These are phyloP conservation scores for Sebastes miniatus DNA, from an alignment of 2,797 vertebrate species.

Conservation along the genomic window DNA sequence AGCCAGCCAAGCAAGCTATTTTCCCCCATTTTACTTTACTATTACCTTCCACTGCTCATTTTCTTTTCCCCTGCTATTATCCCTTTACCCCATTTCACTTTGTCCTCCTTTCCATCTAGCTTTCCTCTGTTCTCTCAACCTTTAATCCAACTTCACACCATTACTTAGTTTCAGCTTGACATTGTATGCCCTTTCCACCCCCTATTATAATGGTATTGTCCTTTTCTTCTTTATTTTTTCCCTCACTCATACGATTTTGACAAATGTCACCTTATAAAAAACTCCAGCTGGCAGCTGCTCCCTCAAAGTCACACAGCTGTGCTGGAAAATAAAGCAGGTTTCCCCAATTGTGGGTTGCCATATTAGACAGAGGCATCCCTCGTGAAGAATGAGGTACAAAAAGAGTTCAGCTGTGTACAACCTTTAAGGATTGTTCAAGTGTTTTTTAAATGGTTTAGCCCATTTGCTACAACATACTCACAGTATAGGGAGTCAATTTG, in stretches of 20 bases:
- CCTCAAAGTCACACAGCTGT: constrained; percentile 57
- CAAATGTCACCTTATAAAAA: constrained; percentile 67
- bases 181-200: constrained; percentile 28
- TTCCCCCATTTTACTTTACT: constrained; percentile 56
- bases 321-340: constrained; percentile 4
- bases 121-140: constrained; percentile 20
- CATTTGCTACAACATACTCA: not conserved
- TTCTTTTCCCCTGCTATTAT: constrained; percentile 62
- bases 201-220: not conserved
- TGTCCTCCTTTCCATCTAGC: constrained; percentile 22
- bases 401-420: not conserved
- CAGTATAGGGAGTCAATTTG: too few relatives aligned
- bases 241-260: constrained; percentile 32
- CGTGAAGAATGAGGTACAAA: not conserved
- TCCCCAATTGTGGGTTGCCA: not conserved
- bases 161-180: constrained; percentile 20
- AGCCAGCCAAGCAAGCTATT: constrained; percentile 59
- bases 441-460: not conserved
- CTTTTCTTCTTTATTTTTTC: not conserved
- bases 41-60: constrained; percentile 57
- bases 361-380: constrained; percentile 13
- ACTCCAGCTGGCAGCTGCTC: constrained; percentile 35
- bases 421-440: not conserved
- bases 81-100: constrained; percentile 37
- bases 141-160: constrained; percentile 47